A percentile compares a stretch with the other conserved stretches of the same genome.
phyloP scores from a whole-genome alignment of 2,797 vertebrate species.

The Mastacembelus armatus region DNA sequence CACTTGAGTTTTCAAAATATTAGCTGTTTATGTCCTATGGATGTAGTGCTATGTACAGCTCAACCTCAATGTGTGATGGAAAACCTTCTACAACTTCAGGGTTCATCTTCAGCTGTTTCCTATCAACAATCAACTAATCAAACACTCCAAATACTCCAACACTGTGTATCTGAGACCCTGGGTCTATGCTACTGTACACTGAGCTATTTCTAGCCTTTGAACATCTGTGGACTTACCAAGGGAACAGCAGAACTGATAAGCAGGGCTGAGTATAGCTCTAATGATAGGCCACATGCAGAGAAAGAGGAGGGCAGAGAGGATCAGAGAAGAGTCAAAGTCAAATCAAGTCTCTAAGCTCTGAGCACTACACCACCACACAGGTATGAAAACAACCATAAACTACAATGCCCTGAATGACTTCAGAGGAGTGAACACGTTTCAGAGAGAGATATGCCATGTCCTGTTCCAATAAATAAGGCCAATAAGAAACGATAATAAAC shows the following conservation, averaged over 20 bases:
- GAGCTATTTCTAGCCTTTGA: slow-evolving; percentile 60
- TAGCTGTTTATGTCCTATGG: neutral
- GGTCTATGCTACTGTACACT: slow-evolving; percentile 14
- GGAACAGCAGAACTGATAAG: slow-evolving; percentile 67
- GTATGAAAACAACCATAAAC: slow-evolving; percentile 5
- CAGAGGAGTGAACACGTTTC: neutral
- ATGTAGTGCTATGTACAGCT: neutral
- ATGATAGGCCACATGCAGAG: slow-evolving; percentile 65
- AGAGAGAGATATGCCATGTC: neutral
- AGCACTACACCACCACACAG: slow-evolving; percentile 12
- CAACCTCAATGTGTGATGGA: neutral
- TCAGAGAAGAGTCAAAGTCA: slow-evolving; percentile 70
- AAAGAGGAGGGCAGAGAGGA: slow-evolving; percentile 55
- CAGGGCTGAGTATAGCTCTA: slow-evolving; percentile 70
- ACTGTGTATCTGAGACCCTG: slow-evolving; percentile 25
- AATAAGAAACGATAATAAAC: neutral
- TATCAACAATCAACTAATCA: neutral
- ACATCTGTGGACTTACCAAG: slow-evolving; percentile 63
- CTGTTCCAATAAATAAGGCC: neutral
- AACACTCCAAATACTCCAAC: no score
- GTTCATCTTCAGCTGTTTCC: neutral
- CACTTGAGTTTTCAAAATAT: neutral
- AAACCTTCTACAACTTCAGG: neutral
- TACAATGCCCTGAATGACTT: slow-evolving; percentile 15
- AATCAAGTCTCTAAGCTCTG: slow-evolving; percentile 20